Percentiles rank a stretch among this genome's conserved stretches.
Conservation (phyloP, 2,888 invertebrate species). For the Hirtodrosophila histrioides region DNA sequence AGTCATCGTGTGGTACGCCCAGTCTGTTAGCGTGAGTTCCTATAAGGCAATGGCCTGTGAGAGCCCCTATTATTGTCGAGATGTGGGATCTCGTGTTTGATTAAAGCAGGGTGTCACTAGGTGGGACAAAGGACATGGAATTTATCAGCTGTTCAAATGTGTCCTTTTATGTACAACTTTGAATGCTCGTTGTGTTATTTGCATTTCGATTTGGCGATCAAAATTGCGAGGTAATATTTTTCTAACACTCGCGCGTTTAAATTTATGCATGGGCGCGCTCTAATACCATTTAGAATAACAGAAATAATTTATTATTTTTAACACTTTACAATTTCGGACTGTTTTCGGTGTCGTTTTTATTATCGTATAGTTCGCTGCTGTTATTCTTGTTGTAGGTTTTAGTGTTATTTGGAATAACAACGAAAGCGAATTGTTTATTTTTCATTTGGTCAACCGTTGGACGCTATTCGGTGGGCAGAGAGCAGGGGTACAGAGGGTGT, state of each 20-base stretch:
- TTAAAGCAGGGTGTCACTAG: no score
- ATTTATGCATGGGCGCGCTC: constrained; percentile 72
- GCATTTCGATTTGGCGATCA: constrained; percentile 33
- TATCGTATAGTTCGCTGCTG: constrained; percentile 18
- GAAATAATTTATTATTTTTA: constrained; percentile 79
- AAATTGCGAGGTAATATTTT: constrained; percentile 48
- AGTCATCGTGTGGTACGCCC: no score
- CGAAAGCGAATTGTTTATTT: constrained; percentile 72
- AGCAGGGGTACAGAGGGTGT: neutral
- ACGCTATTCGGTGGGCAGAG: no score
- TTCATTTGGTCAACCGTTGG: constrained; percentile 64
- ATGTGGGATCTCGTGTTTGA: no score
- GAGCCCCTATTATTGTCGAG: no score
- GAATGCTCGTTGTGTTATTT: constrained; percentile 16
- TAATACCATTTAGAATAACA: constrained; percentile 79
- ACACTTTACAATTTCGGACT: constrained; percentile 77
- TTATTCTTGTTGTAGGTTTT: constrained; percentile 47
- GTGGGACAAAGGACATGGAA: no score
- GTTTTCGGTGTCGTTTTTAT: constrained; percentile 51
- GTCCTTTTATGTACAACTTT: neutral
- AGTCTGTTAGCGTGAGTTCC: no score
- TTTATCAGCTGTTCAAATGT: no score
- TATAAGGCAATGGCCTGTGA: no score
- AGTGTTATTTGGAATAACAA: constrained; percentile 66
- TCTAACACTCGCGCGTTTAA: constrained; percentile 64